These are phyloP conservation scores for Vombatus ursinus DNA, from an alignment of 2,113 vertebrate genomes.

Conservation along the genomic window DNA sequence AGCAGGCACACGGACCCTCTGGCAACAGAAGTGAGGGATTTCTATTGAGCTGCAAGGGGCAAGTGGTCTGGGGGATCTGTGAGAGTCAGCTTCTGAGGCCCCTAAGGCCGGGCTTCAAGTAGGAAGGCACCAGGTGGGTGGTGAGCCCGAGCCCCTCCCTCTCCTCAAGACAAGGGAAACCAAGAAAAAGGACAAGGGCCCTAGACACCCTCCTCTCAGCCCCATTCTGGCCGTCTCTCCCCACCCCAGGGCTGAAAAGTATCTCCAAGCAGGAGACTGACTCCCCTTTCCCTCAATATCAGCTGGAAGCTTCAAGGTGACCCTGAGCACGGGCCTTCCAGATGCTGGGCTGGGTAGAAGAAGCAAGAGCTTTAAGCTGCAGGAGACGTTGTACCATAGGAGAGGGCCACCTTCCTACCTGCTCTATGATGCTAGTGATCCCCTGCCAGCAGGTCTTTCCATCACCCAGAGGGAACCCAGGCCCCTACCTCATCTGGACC, in stretches of 20 bases:
- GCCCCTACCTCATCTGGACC: neutral
- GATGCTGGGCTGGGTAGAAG: slow-evolving; percentile 6
- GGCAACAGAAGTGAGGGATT: neutral
- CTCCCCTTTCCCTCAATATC: slow-evolving; percentile 45
- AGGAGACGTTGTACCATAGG: neutral
- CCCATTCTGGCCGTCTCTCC: neutral
- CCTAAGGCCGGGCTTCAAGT: neutral
- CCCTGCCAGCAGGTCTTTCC: neutral
- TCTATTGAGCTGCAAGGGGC: neutral
- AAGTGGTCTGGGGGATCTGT: neutral
- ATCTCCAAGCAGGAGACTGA: neutral
- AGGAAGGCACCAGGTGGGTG: neutral
- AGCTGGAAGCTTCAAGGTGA: slow-evolving; percentile 80
- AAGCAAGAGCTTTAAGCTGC: neutral
- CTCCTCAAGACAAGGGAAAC: neutral
- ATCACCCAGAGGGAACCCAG: neutral
- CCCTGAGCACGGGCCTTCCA: slow-evolving; percentile 73
- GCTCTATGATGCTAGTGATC: neutral
- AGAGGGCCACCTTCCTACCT: neutral
- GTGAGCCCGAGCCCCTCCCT: neutral
- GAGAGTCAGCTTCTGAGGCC: neutral
- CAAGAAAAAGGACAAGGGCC: neutral
- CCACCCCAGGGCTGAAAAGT: neutral
- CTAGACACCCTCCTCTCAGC: neutral
- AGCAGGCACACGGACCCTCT: neutral